Percentiles rank a stretch among this genome's conserved stretches.
These are phyloP conservation scores for Sciurus niger DNA, from an alignment of 2,113 vertebrate genomes.

Conservation along the genomic window DNA sequence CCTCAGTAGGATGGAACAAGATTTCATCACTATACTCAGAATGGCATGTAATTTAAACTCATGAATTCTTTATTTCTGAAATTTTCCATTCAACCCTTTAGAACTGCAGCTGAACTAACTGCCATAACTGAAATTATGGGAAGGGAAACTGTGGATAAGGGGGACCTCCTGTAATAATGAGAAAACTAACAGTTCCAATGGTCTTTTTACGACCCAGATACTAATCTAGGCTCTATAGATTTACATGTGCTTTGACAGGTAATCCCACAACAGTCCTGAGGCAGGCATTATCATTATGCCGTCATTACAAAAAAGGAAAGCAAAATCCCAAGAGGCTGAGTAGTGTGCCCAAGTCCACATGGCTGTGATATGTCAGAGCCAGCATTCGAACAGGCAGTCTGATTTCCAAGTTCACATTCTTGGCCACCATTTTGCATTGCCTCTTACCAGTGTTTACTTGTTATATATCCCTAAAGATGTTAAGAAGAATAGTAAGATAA, in stretches of 20 bases:
- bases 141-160: not conserved
- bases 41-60: not conserved
- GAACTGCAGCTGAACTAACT: not conserved
- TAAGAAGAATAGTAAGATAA: not conserved
- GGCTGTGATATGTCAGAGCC: not conserved
- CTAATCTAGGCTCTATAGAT: not conserved
- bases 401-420: not conserved
- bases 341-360: not conserved
- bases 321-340: not conserved
- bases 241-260: too few relatives aligned
- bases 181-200: accelerated
- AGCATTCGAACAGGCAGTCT: not conserved
- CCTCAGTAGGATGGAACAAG: not conserved
- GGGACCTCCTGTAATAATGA: too few relatives aligned
- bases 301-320: not conserved
- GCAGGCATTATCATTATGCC: not conserved
- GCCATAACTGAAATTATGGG: not conserved
- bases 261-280: not conserved
- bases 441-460: not conserved
- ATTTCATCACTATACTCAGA: not conserved
- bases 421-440: not conserved
- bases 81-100: not conserved
- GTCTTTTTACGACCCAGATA: not conserved
- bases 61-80: not conserved
- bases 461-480: not conserved